Base-by-base conservation (phyloP, 2,888 invertebrate genomes). In the Entomobrya multifasciata region DNA sequence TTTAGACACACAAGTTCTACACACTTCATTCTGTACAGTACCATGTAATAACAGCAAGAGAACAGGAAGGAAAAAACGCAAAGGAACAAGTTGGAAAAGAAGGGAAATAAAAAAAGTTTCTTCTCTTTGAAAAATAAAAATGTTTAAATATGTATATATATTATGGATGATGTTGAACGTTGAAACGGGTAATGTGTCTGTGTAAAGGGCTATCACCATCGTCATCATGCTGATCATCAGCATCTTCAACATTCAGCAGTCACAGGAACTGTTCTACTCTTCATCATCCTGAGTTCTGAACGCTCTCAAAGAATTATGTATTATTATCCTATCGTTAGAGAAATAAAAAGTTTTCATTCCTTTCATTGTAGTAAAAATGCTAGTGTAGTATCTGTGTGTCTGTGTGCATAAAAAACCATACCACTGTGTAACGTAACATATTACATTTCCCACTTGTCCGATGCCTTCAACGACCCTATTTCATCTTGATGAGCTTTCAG, bases 361-460 rank as follows among this genome's bases (percentile, higher is more conserved):
- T 22, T 36, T 65, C 60, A 60, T 15, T 15, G 22, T 8, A 27
- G 27, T 15, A 60, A 36, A n/a, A n/a, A n/a, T n/a, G n/a, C n/a
- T n/a, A n/a, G 22, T 57, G 25, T 25, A n/a, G 41, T 5, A 36
- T n/a, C 30, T 8, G 44, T 52, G 70, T 47, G 47, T 22, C 25
- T 15, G 44, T 70, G 47, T 47, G 47, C 47, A 70, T 47, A 70
- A 70, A 36, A 70, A 44, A 13, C 41, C 70, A 70, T 25, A 47
- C 49, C 13, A 13, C n/a, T n/a, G n/a, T 57, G 22, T 20, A n/a
- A 13, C 57, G 15, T 17, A 57, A n/a, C n/a, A 27, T 79, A 79
- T 80, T 80, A 80, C 70, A 70, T 30, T 55, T 55, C 80, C 80
- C 49, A 80, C 67, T 80, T 80, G 80, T 80, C 55, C 80, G 36